phyloP scores from a whole-genome alignment of 2,888 invertebrate species.

The Pyrgus malvae region DNA sequence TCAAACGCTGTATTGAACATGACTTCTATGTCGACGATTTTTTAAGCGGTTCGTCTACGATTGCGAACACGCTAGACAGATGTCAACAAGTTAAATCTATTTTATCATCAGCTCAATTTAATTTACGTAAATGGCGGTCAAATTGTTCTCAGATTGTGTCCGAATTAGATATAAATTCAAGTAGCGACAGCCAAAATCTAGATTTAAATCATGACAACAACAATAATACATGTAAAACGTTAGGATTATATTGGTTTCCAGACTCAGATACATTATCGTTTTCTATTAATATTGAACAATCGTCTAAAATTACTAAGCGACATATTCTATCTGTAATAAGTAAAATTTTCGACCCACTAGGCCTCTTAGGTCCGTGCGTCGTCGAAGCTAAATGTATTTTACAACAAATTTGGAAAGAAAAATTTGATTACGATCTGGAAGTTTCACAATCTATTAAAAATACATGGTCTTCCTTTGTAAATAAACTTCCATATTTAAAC shows the following conservation, averaged over 20 bases:
- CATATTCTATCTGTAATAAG: not conserved
- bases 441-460: constrained; percentile 29
- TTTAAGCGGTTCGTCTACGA: not conserved
- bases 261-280: constrained; percentile 2
- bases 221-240: not conserved
- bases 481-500: constrained; percentile 27
- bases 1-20: not conserved
- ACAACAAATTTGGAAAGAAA: constrained; percentile 32
- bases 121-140: constrained; percentile 13
- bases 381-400: constrained; percentile 34
- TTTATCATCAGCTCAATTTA: too few relatives aligned
- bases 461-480: constrained; percentile 11
- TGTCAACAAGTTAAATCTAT: too few relatives aligned
- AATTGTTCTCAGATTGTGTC: not conserved
- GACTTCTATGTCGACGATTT: constrained; percentile 9
- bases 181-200: not conserved
- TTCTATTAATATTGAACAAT: not conserved
- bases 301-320: not conserved
- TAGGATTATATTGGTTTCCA: not conserved
- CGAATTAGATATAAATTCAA: not conserved
- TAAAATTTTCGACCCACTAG: too few relatives aligned
- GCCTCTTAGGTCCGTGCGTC: constrained; percentile 30
- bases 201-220: not conserved
- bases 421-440: constrained; percentile 29
- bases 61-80: not conserved